Base-by-base conservation (phyloP, 35 echinoderm and acorn worm species). In the Patiria miniata region DNA sequence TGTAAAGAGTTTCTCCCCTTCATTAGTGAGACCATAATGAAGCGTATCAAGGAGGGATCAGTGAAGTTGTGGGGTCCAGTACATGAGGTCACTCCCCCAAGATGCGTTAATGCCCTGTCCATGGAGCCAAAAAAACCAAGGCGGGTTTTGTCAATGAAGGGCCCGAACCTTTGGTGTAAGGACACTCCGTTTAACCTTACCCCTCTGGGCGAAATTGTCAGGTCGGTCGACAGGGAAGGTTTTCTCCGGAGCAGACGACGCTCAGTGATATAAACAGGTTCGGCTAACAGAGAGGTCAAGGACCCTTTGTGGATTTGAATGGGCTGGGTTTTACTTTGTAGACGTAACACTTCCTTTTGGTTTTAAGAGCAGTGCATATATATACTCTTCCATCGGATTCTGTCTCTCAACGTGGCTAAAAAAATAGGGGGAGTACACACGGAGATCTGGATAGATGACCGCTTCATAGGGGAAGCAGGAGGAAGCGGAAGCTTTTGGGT, bases 321-420 rank as follows among this genome's bases (percentile, higher is more conserved):
- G n/a, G n/a, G n/a, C n/a, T n/a, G n/a, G n/a, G 52, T 54, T 54
- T 54, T 54, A 54, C 52, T 54, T 54, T 54, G 52, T 54, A 54
- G 52, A 54, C 52, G 19, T 19, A 8, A 54, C 52, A 54, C 52
- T 54, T 54, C 52, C 52, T 54, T 54, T 54, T 19, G 52, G 52
- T 54, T 54, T 54, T 19, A 54, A 54, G 52, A 54, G 19, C 52
- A 54, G 52, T 54, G 52, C 52, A 19, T 54, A 54, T 54, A 54
- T 54, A 54, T 54, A 54, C 19, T 54, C 52, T 9, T 54, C 52
- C 52, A 54, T 54, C 19, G 52, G 52, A 9, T 54, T 54, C 52
- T 54, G 52, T 54, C 52, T 54, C 52, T 54, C 52, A 54, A 54
- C 52, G 19, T 54, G 52, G 52, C 52, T 54, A 9, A 54, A 54